These are phyloP conservation scores for Terebella lapidaria DNA, from an alignment of 2,888 invertebrate genomes.

Conservation along the genomic window DNA sequence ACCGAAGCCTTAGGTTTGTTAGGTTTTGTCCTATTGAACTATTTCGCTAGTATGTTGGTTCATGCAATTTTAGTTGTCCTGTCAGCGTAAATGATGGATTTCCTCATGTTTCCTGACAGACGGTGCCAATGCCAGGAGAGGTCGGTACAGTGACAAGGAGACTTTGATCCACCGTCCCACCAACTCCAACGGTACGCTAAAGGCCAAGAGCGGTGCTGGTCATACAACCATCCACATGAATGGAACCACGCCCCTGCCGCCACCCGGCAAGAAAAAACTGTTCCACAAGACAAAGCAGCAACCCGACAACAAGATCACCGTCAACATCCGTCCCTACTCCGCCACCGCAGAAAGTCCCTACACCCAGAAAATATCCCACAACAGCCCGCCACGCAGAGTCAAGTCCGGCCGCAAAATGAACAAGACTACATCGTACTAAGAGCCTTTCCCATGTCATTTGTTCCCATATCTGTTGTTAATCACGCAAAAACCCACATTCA, in stretches of 20 bases:
- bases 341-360: slow-evolving; percentile 26
- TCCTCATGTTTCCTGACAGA: too few species aligned
- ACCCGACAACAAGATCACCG: slow-evolving; percentile 26
- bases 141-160: slow-evolving; percentile 8
- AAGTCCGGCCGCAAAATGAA: slow-evolving; percentile 13
- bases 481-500: too few species aligned
- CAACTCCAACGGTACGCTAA: not conserved
- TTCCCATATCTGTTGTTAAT: too few species aligned
- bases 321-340: slow-evolving; percentile 43
- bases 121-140: slow-evolving; percentile 8
- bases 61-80: too few species aligned
- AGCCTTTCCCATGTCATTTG: too few species aligned
- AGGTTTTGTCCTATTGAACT: too few species aligned
- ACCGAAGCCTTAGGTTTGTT: slow-evolving; percentile 16
- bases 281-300: slow-evolving; percentile 14
- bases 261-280: slow-evolving; percentile 15
- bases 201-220: not conserved
- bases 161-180: slow-evolving; percentile 15
- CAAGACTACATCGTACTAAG: slow-evolving; percentile 1
- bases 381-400: slow-evolving; percentile 8
- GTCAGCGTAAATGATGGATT: too few species aligned
- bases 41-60: too few species aligned
- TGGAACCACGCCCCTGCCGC: not conserved
- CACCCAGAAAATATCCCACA: slow-evolving; percentile 15
- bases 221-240: slow-evolving; percentile 12